Evolutionary conservation across 2,888 invertebrate species (phyloP).

Genomic region (Heteromyza rotundicornis): DNA sequence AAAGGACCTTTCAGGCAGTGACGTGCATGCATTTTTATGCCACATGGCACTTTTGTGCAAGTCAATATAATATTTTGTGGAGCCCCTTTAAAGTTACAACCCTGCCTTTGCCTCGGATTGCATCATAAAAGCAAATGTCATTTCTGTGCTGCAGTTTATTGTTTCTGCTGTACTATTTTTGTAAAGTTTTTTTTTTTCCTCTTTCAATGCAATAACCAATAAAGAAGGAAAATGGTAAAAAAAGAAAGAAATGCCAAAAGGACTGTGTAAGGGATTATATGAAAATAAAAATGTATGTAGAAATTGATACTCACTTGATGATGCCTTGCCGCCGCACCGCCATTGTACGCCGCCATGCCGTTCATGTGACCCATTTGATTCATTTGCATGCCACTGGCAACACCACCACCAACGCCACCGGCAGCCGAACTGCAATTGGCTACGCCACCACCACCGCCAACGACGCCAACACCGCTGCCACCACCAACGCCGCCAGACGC

Average conservation of each 20-base stretch:
- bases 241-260: constrained; percentile 20
- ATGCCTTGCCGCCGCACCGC: constrained; percentile 54
- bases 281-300: constrained; percentile 20
- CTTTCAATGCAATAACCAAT: too few species aligned
- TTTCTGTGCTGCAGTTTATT: too few species aligned
- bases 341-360: constrained; percentile 54
- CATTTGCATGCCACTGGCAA: constrained; percentile 55
- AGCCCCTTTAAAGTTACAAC: too few species aligned
- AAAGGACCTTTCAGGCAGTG: too few species aligned
- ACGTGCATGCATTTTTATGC: too few species aligned
- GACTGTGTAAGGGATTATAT: constrained; percentile 36
- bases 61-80: too few species aligned
- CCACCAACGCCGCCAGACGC: constrained; percentile 18
- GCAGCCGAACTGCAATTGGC: constrained; percentile 39
- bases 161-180: too few species aligned
- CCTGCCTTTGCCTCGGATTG: too few species aligned
- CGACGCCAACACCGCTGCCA: constrained; percentile 27
- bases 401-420: constrained; percentile 32
- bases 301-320: constrained; percentile 58
- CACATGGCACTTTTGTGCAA: too few species aligned
- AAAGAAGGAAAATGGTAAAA: too few species aligned
- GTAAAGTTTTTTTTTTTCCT: too few species aligned
- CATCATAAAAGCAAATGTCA: too few species aligned
- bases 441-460: constrained; percentile 34
- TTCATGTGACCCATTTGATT: constrained; percentile 56